These are phyloP conservation scores for Spongia lamella DNA, from an alignment of 37 sponge, comb jelly and placozoan genomes.

Conservation along the genomic window DNA sequence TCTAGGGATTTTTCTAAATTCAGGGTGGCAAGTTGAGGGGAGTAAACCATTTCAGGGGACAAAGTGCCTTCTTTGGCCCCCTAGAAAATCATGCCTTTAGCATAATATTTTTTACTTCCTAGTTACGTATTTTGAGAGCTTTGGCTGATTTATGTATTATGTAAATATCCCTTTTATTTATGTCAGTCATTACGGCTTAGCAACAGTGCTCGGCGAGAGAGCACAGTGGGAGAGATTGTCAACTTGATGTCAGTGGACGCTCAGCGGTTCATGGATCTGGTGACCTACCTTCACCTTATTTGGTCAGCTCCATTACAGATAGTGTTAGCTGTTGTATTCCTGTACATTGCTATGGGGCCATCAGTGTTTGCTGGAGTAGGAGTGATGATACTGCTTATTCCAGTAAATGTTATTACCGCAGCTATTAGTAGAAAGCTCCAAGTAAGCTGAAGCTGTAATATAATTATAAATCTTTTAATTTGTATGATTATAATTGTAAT, in stretches of 20 bases:
- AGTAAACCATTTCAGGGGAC: too few relatives aligned
- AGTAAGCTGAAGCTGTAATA: conserved; percentile 9
- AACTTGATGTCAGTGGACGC: conserved; percentile 98
- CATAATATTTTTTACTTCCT: too few relatives aligned
- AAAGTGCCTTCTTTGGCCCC: too few relatives aligned
- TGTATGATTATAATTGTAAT: too few relatives aligned
- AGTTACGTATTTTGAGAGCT: too few relatives aligned
- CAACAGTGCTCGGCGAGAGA: conserved; percentile 63
- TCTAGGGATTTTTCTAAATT: too few relatives aligned
- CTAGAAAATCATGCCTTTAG: too few relatives aligned
- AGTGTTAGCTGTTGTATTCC: conserved; percentile 65
- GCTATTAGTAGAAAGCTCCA: conserved; percentile 34
- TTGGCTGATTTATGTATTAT: too few relatives aligned
- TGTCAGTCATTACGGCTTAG: conserved; percentile 78
- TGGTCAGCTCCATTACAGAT: conserved; percentile 93
- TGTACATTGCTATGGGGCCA: conserved; percentile 72
- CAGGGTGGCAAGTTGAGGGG: too few relatives aligned
- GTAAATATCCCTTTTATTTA: too few relatives aligned
- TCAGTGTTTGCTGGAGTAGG: conserved; percentile 82
- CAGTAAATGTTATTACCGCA: conserved; percentile 59
- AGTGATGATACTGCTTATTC: conserved; percentile 84
- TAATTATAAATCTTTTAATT: background rate
- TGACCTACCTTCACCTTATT: conserved; percentile 75
- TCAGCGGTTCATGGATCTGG: conserved; percentile 88
- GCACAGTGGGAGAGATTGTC: conserved; percentile 95